phyloP scores from a whole-genome alignment of 2,797 vertebrate genomes.

The Dryobates pubescens region DNA sequence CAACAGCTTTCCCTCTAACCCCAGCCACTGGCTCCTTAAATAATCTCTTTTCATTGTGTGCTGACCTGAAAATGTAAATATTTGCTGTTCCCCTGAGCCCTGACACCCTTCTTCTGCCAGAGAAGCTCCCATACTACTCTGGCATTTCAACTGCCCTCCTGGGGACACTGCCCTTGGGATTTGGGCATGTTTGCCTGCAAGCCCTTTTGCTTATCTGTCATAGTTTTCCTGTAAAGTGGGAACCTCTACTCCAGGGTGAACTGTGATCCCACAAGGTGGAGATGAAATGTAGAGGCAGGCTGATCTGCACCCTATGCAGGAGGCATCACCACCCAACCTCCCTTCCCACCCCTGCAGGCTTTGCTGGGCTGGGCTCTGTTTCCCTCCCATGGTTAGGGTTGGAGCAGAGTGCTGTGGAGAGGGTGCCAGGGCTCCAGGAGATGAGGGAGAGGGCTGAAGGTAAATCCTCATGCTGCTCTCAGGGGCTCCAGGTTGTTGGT shows the following conservation, averaged over 20 bases:
- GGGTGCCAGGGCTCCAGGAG: fast-evolving
- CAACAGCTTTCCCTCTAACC: slow-evolving; percentile 39
- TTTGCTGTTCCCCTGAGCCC: neutral
- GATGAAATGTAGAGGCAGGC: fast-evolving
- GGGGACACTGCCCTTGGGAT: neutral
- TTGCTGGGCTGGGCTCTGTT: neutral
- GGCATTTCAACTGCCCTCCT: neutral
- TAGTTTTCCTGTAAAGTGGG: neutral
- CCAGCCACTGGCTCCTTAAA: neutral
- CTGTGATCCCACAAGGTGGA: fast-evolving
- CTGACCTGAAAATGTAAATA: slow-evolving; percentile 44
- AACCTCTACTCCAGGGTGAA: neutral
- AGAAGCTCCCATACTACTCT: neutral
- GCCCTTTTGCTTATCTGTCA: neutral
- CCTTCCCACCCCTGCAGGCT: neutral
- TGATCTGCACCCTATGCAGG: fast-evolving
- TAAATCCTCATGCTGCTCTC: neutral
- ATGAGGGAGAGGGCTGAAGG: neutral
- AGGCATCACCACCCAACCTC: neutral
- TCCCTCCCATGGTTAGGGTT: fast-evolving
- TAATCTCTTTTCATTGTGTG: neutral
- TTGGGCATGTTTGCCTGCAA: neutral
- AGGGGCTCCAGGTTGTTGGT: neutral
- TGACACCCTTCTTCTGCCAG: neutral
- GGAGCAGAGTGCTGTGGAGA: neutral